Evolutionary conservation across 1,140 invertebrate species (phyloP).

Genomic region (Euborellia annulipes): DNA sequence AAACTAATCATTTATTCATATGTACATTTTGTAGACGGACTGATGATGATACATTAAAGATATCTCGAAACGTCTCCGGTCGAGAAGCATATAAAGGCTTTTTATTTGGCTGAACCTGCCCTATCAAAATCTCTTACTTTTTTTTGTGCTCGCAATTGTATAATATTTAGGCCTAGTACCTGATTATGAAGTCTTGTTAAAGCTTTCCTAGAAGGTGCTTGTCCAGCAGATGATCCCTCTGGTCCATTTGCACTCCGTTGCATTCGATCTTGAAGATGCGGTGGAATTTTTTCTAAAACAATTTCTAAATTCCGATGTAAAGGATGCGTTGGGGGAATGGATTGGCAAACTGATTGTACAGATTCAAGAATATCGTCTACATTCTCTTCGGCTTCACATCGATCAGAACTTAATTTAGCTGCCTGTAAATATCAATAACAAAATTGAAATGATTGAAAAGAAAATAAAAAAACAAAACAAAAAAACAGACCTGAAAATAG

Average conservation of each 20-base stretch:
- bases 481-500: no score
- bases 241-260: slow-evolving; percentile 24
- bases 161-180: no score
- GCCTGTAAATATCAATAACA: slow-evolving; percentile 77
- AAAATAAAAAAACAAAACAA: no score
- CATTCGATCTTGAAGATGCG: slow-evolving; percentile 55
- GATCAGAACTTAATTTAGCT: slow-evolving; percentile 92
- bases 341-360: slow-evolving; percentile 48
- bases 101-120: no score
- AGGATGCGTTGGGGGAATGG: slow-evolving; percentile 49
- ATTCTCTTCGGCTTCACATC: slow-evolving; percentile 90
- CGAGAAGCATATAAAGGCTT: no score
- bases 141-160: no score
- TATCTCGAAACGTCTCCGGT: no score
- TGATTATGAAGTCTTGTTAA: slow-evolving; percentile 66
- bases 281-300: slow-evolving; percentile 73
- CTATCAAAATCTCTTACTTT: no score
- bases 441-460: no score
- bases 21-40: no score
- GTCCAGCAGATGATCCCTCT: slow-evolving; percentile 20
- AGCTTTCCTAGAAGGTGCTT: slow-evolving; percentile 59
- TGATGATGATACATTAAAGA: no score
- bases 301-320: slow-evolving; percentile 61
- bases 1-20: no score
- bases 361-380: slow-evolving; percentile 87